Conservation (phyloP, 1,140 invertebrate species). For the Rhopalosiphum maidis region DNA sequence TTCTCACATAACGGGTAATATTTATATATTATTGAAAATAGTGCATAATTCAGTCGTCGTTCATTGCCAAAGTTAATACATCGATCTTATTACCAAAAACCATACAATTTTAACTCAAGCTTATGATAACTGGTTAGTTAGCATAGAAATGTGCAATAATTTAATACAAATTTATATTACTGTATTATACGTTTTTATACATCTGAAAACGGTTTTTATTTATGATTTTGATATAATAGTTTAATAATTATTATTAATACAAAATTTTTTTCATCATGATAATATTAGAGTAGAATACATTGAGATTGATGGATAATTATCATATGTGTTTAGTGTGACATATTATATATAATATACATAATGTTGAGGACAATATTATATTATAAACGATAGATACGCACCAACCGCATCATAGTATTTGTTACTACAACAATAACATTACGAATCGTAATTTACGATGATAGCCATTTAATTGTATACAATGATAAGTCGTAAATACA, state of each 20-base stretch:
- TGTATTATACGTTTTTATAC: background rate
- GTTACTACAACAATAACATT: background rate
- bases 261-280: background rate
- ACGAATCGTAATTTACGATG: background rate
- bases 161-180: background rate
- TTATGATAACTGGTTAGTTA: too few relatives aligned
- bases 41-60: too few relatives aligned
- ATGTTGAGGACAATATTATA: background rate
- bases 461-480: slow-evolving; percentile 6
- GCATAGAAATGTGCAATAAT: background rate
- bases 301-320: background rate
- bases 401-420: background rate
- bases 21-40: background rate
- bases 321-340: background rate
- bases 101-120: background rate
- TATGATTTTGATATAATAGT: background rate
- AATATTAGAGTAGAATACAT: background rate
- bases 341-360: background rate
- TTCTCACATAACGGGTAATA: background rate
- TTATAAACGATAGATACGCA: background rate
- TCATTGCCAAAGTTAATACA: background rate
- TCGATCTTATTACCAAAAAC: background rate
- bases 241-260: background rate
- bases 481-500: slow-evolving; percentile 2
- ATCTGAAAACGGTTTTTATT: background rate